Evolutionary conservation across 1,140 invertebrate species (phyloP).

Genomic region (Popillia japonica): DNA sequence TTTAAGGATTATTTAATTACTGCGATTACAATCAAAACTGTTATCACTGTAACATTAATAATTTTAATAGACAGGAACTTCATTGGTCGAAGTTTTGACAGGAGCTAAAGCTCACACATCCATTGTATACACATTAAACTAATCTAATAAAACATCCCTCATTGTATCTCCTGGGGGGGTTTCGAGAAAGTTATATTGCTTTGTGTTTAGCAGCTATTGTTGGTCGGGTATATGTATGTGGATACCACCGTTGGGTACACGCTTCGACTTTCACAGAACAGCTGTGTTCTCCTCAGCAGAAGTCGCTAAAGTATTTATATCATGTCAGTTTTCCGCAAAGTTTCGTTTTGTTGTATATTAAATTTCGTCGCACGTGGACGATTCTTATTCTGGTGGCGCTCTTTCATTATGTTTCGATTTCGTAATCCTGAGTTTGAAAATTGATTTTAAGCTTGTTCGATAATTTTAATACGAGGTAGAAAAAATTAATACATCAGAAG

Average conservation of each 20-base stretch:
- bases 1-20: too few species aligned
- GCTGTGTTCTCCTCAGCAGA: not conserved
- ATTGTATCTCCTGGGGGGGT: conserved; percentile 19
- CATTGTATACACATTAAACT: conserved; percentile 33
- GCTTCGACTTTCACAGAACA: not conserved
- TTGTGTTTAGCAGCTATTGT: conserved; percentile 26
- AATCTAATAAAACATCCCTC: conserved; percentile 31
- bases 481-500: too few species aligned
- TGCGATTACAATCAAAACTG: too few species aligned
- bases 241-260: not conserved
- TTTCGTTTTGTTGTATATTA: not conserved
- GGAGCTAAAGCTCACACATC: conserved; percentile 6
- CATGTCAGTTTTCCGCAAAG: not conserved
- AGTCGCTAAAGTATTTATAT: not conserved
- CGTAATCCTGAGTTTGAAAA: too few species aligned
- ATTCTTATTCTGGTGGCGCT: not conserved
- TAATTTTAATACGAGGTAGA: too few species aligned
- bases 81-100: conserved; percentile 2
- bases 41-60: not conserved
- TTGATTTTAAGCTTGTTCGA: too few species aligned
- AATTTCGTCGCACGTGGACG: not conserved
- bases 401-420: too few species aligned
- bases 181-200: conserved; percentile 26
- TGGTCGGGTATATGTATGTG: not conserved
- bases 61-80: not conserved